Evolutionary conservation across 2,113 vertebrate genomes (phyloP).

Genomic region (Dromiciops gliroides): DNA sequence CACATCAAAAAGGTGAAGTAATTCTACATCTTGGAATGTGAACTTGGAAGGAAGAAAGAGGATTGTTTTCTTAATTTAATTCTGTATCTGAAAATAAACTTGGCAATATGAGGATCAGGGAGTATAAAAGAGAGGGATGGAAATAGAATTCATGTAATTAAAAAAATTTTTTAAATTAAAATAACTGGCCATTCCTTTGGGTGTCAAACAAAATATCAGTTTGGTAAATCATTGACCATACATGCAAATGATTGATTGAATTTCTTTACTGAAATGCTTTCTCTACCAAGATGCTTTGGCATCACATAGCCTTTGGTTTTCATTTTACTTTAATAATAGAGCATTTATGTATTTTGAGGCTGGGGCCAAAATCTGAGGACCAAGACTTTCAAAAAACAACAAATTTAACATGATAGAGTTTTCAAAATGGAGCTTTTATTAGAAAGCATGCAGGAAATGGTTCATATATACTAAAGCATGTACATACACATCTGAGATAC

Average conservation of each 20-base stretch:
- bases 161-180: too few species aligned
- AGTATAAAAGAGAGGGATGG: background rate
- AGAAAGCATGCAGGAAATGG: background rate
- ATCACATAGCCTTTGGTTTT: background rate
- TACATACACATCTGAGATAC: background rate
- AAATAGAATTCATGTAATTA: background rate
- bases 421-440: background rate
- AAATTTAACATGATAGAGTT: background rate
- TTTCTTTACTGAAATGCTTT: slow-evolving; percentile 24
- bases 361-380: background rate
- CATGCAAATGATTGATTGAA: background rate
- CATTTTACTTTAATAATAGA: background rate
- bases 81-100: background rate
- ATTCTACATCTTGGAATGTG: background rate
- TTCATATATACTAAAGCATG: background rate
- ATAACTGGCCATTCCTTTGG: too few species aligned
- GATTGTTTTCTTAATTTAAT: background rate
- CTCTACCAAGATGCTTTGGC: background rate
- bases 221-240: background rate
- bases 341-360: background rate
- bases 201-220: background rate
- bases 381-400: background rate
- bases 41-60: background rate
- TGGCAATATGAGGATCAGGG: background rate
- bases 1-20: background rate